Conservation (phyloP, 2,113 vertebrate genomes). For the Pomatostomus ruficeps region DNA sequence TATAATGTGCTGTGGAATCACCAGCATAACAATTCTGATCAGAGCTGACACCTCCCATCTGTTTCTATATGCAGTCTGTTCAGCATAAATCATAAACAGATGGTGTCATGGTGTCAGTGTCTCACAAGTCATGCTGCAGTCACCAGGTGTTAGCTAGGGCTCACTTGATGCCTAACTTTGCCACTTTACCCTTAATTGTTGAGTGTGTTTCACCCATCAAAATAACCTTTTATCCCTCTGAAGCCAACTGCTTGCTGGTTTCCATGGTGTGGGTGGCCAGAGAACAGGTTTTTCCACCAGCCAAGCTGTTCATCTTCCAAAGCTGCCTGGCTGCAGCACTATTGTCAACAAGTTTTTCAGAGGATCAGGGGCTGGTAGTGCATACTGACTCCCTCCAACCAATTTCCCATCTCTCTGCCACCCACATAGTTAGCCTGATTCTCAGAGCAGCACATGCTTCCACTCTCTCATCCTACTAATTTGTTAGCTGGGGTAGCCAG, state of each 20-base stretch:
- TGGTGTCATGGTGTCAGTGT: slow-evolving; percentile 40
- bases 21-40: slow-evolving; percentile 22
- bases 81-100: slow-evolving; percentile 36
- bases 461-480: slow-evolving; percentile 1
- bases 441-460: slow-evolving; percentile 24
- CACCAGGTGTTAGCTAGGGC: not conserved
- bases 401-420: slow-evolving; percentile 39
- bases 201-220: not conserved
- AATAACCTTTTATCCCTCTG: slow-evolving; percentile 3
- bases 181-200: slow-evolving; percentile 14
- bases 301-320: slow-evolving; percentile 34
- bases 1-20: slow-evolving; percentile 5
- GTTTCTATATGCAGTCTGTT: slow-evolving; percentile 57
- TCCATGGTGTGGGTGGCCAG: not conserved
- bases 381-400: slow-evolving; percentile 10
- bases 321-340: slow-evolving; percentile 12
- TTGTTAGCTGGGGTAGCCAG: not conserved
- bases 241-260: slow-evolving; percentile 42
- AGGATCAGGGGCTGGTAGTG: slow-evolving; percentile 36
- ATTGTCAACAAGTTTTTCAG: slow-evolving; percentile 53
- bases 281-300: slow-evolving; percentile 35
- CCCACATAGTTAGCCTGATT: slow-evolving; percentile 28
- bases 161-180: not conserved
- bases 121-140: slow-evolving; percentile 39
- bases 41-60: slow-evolving; percentile 52